Percentiles rank a stretch among this genome's conserved stretches.
These are phyloP conservation scores for Stigmatopora nigra DNA, from an alignment of 2,113 vertebrate species.

Conservation along the genomic window DNA sequence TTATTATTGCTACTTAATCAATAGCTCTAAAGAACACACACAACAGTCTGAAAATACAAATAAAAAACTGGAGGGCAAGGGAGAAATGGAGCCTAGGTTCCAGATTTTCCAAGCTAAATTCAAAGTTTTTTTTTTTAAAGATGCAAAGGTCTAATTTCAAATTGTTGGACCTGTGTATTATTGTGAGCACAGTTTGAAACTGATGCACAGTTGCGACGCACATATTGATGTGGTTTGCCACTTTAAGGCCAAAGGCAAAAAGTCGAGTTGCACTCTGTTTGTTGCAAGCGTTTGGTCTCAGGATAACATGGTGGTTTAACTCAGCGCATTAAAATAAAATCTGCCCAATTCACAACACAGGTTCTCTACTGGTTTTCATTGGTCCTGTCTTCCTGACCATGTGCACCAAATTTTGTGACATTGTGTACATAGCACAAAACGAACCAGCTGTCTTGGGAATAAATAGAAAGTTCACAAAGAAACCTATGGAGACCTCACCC, in stretches of 20 bases:
- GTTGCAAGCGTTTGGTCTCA: no score
- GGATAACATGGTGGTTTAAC: no score
- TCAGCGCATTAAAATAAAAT: no score
- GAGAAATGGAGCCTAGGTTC: background rate
- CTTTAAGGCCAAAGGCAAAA: no score
- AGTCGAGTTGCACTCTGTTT: no score
- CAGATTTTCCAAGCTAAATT: background rate
- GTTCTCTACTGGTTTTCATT: background rate
- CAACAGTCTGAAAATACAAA: background rate
- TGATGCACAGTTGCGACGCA: no score
- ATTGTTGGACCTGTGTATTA: no score
- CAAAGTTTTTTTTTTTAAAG: background rate
- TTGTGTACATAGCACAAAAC: background rate
- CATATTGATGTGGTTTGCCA: no score
- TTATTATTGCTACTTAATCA: no score
- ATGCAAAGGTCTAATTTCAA: background rate
- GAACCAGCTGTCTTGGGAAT: conserved; percentile 12
- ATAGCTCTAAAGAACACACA: background rate
- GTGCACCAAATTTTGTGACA: background rate
- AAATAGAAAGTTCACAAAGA: conserved; percentile 10
- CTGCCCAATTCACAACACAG: background rate
- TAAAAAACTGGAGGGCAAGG: background rate
- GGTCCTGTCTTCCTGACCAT: background rate
- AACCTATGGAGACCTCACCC: conserved; percentile 4
- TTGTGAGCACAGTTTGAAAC: no score